Conservation (phyloP, 1,140 invertebrate species). For the Paramacrobiotus metropolitanus region DNA sequence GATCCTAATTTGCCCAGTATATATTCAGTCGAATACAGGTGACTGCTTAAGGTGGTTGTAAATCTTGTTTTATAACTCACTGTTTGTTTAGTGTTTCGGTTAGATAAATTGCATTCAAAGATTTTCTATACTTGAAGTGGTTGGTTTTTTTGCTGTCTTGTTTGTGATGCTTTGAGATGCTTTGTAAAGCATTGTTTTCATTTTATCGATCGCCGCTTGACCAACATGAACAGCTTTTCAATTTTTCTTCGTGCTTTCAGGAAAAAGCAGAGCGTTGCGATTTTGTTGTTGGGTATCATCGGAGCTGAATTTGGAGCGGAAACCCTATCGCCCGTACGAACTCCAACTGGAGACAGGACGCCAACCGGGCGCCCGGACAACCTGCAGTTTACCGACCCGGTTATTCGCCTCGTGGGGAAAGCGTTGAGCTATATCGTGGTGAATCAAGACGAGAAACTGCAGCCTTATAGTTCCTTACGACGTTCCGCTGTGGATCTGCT, state of each 20-base stretch:
- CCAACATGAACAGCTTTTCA: too few species aligned
- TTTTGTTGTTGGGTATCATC: constrained; percentile 84
- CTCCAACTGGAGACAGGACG: constrained; percentile 14
- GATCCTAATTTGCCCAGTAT: constrained; percentile 49
- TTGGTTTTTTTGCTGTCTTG: too few species aligned
- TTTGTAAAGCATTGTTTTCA: too few species aligned
- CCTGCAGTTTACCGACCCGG: constrained; percentile 23
- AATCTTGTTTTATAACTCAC: too few species aligned
- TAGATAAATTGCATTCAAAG: too few species aligned
- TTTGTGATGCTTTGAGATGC: too few species aligned
- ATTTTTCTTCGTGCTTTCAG: too few species aligned
- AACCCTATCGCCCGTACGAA: constrained; percentile 14
- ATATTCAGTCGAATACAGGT: constrained; percentile 42
- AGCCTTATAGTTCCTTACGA: constrained; percentile 62
- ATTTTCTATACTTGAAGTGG: too few species aligned
- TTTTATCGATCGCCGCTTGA: too few species aligned
- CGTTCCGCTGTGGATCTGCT: constrained; percentile 87
- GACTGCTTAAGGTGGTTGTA: too few species aligned
- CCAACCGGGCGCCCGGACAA: constrained; percentile 15
- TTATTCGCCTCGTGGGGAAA: constrained; percentile 31
- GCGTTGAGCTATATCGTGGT: constrained; percentile 34
- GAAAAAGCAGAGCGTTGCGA: constrained; percentile 83
- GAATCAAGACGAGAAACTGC: constrained; percentile 26
- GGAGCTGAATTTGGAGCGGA: constrained; percentile 91
- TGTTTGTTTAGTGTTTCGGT: too few species aligned